Evolutionary conservation across 30 jellyfish, hydroid and myxozoan species (phyloP).

Genomic region (Cassiopea andromeda): DNA sequence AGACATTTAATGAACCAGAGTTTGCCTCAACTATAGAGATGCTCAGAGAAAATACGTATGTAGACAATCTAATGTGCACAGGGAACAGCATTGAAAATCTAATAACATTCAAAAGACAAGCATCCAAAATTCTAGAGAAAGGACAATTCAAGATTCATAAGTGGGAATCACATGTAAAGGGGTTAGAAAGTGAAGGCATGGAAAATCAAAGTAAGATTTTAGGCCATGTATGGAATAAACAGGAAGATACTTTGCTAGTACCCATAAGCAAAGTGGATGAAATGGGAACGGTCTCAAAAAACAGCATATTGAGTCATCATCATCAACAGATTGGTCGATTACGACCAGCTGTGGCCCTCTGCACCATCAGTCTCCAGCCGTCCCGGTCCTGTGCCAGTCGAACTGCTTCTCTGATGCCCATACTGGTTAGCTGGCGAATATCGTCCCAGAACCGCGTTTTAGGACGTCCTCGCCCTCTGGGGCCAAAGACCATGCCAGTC

Average conservation of each 20-base stretch:
- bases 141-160: slow-evolving; percentile 27
- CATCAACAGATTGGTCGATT: too few species aligned
- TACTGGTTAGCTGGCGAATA: too few species aligned
- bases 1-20: neutral
- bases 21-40: neutral
- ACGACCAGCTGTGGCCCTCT: too few species aligned
- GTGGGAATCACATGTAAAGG: slow-evolving; percentile 41
- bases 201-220: slow-evolving; percentile 14
- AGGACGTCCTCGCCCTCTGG: too few species aligned
- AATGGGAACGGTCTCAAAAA: too few species aligned
- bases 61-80: slow-evolving; percentile 22
- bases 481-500: too few species aligned
- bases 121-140: slow-evolving; percentile 35
- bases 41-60: slow-evolving; percentile 1
- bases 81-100: slow-evolving; percentile 5
- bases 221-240: neutral
- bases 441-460: too few species aligned
- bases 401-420: too few species aligned
- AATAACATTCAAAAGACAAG: slow-evolving; percentile 20
- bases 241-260: neutral
- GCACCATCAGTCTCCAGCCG: too few species aligned
- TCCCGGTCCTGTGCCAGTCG: too few species aligned
- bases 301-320: too few species aligned
- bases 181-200: slow-evolving; percentile 43
- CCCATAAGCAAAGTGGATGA: neutral